Evolutionary conservation across 2,797 vertebrate genomes (phyloP), one percentile per base, ranked within the genome.

Genomic region (Odontamblyopus lacepedii): DNA sequence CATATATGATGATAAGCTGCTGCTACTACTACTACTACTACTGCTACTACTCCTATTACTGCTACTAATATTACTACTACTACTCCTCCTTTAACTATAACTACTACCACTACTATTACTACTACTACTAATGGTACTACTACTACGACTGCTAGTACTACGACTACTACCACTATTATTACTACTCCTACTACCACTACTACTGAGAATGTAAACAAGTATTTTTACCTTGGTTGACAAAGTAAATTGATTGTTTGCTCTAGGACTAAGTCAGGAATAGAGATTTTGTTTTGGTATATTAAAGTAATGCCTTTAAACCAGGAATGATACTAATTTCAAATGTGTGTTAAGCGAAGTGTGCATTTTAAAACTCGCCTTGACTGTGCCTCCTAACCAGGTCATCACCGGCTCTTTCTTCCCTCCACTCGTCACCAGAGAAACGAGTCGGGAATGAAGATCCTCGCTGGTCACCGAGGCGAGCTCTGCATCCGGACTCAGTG

Each of bases 311-410:
- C 11, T 2, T 55, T 23, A 23, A 23, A 19, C 6, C 18, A n/a
- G 18, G 19, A n/a, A 53, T 53, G 15, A n/a, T 53, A n/a, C 2
- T 7, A 18, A 19, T 19, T 53, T 53, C 19, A 9, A 55, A 9
- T 19, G 19, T 7, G 23, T 9, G 3, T n/a, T 7, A 23, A n/a
- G 6, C 2, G 1, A 57, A 23, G 27, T 16, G 5, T n/a, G 8
- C 1, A 2, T 38, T 23, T 41, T 13, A 64, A 66, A 29, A 80
- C 85, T 85, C 83, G 80, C 93, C 90, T 91, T 83, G 63, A 92
- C 65, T 0, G 15, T 86, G 69, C 73, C 93, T 65, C 93, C 93
- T 9, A 94, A 71, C 93, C 93, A 94, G 63, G 90, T 94, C 68
- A 91, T 9, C 60, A 76, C 73, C 0, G 89, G 89, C 53, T 63